phyloP scores from a whole-genome alignment of 2,888 invertebrate genomes.

The Lottia scabra region DNA sequence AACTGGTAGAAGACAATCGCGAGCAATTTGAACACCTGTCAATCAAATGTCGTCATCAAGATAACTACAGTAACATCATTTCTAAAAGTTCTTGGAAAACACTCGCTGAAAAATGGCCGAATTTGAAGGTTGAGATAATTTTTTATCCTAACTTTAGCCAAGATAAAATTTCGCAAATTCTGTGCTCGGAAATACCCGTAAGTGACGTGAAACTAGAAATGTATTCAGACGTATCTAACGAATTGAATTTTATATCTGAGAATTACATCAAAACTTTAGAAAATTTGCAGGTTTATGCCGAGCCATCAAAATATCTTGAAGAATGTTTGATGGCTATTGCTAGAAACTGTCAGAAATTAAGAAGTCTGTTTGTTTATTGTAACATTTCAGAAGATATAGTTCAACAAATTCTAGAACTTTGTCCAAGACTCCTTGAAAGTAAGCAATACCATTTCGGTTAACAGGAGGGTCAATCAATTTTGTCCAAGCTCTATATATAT shows the following conservation, averaged over 20 bases:
- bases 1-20: slow-evolving; percentile 47
- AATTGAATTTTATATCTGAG: slow-evolving; percentile 52
- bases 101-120: slow-evolving; percentile 42
- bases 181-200: slow-evolving; percentile 65
- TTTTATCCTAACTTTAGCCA: slow-evolving; percentile 66
- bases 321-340: slow-evolving; percentile 52
- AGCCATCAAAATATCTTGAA: slow-evolving; percentile 52
- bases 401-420: slow-evolving; percentile 51
- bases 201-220: slow-evolving; percentile 59
- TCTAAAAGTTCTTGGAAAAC: slow-evolving; percentile 53
- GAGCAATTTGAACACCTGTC: slow-evolving; percentile 51
- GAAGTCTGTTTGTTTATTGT: slow-evolving; percentile 61
- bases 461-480: slow-evolving; percentile 37
- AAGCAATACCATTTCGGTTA: slow-evolving; percentile 58
- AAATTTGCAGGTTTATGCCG: slow-evolving; percentile 59
- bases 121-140: slow-evolving; percentile 57
- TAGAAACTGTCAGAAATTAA: slow-evolving; percentile 43
- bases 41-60: slow-evolving; percentile 59
- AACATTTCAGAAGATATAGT: slow-evolving; percentile 53
- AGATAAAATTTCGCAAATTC: slow-evolving; percentile 50
- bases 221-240: slow-evolving; percentile 56
- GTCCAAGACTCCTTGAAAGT: slow-evolving; percentile 49
- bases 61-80: slow-evolving; percentile 59
- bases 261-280: slow-evolving; percentile 55
- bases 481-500: too few relatives aligned